Evolutionary conservation across 37 sponge, comb jelly and placozoan species (phyloP).

Genomic region (Spongia lamella): DNA sequence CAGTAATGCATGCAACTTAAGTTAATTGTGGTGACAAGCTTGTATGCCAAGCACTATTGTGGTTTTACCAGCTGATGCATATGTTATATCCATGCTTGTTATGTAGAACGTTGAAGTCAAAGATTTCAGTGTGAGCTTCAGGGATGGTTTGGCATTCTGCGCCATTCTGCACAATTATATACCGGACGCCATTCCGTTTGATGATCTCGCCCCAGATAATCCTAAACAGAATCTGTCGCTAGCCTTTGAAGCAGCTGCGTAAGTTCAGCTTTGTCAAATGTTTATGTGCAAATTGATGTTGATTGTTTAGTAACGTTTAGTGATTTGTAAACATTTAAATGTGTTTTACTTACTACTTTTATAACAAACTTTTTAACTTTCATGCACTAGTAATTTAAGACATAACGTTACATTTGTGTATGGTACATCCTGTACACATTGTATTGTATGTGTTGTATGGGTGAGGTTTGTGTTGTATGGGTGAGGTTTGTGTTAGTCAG

Average conservation of each 20-base stretch:
- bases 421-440: too few relatives aligned
- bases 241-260: constrained; percentile 81
- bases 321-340: not conserved
- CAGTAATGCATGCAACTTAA: too few relatives aligned
- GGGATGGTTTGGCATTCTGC: constrained; percentile 81
- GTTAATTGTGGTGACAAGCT: not conserved
- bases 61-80: not conserved
- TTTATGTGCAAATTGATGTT: not conserved
- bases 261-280: not conserved
- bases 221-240: constrained; percentile 66
- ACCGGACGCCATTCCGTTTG: constrained; percentile 75
- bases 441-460: too few relatives aligned
- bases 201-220: constrained; percentile 73
- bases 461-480: too few relatives aligned
- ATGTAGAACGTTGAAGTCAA: constrained; percentile 77
- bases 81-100: not conserved
- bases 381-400: not conserved
- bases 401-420: not conserved
- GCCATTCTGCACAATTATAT: constrained; percentile 81
- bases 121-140: constrained; percentile 80
- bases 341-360: not conserved
- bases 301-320: not conserved
- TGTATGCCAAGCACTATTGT: not conserved
- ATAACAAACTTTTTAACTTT: not conserved
- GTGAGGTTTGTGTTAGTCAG: too few relatives aligned